Conservation (phyloP, 2,888 invertebrate species). For the Meteorus cinctellus region DNA sequence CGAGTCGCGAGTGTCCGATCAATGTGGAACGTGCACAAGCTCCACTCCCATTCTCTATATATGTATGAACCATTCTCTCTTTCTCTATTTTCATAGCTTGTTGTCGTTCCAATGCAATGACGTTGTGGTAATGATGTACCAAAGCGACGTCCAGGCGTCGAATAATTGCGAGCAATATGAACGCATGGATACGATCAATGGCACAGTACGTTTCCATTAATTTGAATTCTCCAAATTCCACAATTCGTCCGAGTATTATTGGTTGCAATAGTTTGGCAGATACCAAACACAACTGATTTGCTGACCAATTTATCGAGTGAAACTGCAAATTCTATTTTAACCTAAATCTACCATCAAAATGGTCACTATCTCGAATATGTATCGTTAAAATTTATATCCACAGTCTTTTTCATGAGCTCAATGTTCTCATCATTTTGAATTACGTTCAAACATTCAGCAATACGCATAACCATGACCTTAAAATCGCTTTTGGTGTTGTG, state of each 20-base stretch:
- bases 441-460: background rate
- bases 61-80: constrained; percentile 28
- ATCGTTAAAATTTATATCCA: background rate
- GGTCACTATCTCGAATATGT: background rate
- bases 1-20: constrained; percentile 6
- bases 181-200: constrained; percentile 30
- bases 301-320: constrained; percentile 24
- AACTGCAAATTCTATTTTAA: constrained; percentile 3
- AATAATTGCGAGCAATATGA: constrained; percentile 57
- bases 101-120: background rate
- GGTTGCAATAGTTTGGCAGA: constrained; percentile 15
- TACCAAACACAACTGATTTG: constrained; percentile 12
- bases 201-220: constrained; percentile 30
- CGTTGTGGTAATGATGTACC: constrained; percentile 45
- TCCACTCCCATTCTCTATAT: background rate
- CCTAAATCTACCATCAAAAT: background rate
- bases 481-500: constrained; percentile 9
- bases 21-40: constrained; percentile 43
- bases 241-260: constrained; percentile 31
- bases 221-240: constrained; percentile 34
- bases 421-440: constrained; percentile 2
- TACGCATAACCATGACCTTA: background rate
- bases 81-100: constrained; percentile 28
- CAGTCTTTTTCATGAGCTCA: background rate
- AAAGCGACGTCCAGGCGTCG: constrained; percentile 48